Evolutionary conservation across 1,140 invertebrate species (phyloP).

Genomic region (Potamilus streckersoni): DNA sequence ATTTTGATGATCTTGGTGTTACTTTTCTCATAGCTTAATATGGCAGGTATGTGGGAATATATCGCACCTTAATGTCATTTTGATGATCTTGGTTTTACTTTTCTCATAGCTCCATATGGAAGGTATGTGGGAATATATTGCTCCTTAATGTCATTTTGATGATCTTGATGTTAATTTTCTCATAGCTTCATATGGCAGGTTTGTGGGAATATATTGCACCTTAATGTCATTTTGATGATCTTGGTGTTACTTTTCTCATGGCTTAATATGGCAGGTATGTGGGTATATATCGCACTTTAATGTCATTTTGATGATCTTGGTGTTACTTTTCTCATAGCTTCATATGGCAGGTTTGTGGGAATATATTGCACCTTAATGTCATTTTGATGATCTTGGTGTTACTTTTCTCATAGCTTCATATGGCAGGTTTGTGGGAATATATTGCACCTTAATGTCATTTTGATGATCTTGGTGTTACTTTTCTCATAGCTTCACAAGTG

Average conservation of each 20-base stretch:
- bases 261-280: constrained; percentile 88
- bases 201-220: constrained; percentile 22
- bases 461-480: no score
- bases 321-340: no score
- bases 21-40: constrained; percentile 74
- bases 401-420: no score
- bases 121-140: constrained; percentile 70
- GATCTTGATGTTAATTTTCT: constrained; percentile 70
- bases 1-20: not conserved
- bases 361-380: not conserved
- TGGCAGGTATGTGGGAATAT: constrained; percentile 79
- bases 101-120: constrained; percentile 92
- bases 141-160: not conserved
- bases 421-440: no score
- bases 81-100: constrained; percentile 69
- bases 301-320: not conserved
- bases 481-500: no score
- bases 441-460: no score
- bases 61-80: not conserved
- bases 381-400: no score
- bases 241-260: no score
- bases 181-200: constrained; percentile 96
- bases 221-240: not conserved
- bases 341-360: constrained; percentile 80
- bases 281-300: not conserved